Percentiles rank a stretch among this genome's conserved stretches.
phyloP scores from a whole-genome alignment of 2,797 vertebrate species.

The Harpagifer antarcticus region DNA sequence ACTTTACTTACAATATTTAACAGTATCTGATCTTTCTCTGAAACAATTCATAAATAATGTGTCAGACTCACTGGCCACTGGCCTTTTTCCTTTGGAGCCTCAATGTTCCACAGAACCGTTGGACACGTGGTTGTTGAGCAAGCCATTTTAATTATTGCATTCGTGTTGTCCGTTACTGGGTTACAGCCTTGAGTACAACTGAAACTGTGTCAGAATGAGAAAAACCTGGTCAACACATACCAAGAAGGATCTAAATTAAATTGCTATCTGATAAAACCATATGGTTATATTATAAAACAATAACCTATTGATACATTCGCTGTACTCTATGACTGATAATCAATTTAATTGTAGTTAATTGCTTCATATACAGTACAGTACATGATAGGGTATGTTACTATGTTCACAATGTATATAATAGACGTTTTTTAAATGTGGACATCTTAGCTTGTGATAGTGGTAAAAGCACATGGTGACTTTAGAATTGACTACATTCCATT shows the following conservation, averaged over 20 bases:
- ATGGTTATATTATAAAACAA: not conserved
- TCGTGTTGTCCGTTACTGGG: fast-evolving
- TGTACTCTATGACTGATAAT: not conserved
- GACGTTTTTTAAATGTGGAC: not conserved
- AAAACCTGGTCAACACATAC: not conserved
- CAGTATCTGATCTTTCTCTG: not conserved
- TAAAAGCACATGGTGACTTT: not conserved
- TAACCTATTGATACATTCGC: not conserved
- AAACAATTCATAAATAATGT: not conserved
- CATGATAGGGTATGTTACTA: not conserved
- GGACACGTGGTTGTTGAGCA: constrained; percentile 54
- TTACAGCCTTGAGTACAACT: constrained; percentile 69
- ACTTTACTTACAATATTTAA: not conserved
- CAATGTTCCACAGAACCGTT: constrained; percentile 69
- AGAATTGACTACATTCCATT: too few relatives aligned
- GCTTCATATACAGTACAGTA: too few relatives aligned
- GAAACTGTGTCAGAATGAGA: constrained; percentile 30
- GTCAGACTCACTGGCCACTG: constrained; percentile 59
- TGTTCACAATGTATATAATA: not conserved
- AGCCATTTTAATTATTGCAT: constrained; percentile 52
- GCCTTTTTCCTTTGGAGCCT: fast-evolving
- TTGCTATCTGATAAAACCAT: not conserved
- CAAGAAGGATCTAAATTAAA: not conserved
- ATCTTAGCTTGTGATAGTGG: not conserved
- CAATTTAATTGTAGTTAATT: not conserved